Evolutionary conservation across 2,888 invertebrate species (phyloP).

Genomic region (Drosophila mimica): DNA sequence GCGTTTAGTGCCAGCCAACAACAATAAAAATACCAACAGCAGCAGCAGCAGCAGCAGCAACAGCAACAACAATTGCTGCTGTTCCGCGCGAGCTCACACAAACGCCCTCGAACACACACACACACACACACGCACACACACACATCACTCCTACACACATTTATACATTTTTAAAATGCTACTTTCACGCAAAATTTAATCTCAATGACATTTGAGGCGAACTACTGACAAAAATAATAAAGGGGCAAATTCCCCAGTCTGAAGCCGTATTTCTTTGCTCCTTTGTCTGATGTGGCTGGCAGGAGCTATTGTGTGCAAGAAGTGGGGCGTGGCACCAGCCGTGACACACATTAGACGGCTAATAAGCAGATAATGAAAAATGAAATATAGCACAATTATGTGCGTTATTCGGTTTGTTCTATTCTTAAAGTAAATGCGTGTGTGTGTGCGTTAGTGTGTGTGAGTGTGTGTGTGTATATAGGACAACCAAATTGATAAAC

Average conservation of each 20-base stretch:
- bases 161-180: conserved; percentile 75
- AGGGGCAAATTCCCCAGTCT: conserved; percentile 12
- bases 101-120: conserved; percentile 23
- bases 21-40: conserved; percentile 61
- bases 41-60: conserved; percentile 36
- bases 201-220: conserved; percentile 78
- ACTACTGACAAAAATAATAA: conserved; percentile 58
- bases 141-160: conserved; percentile 10
- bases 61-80: conserved; percentile 51
- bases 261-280: conserved; percentile 9
- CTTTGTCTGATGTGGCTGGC: conserved; percentile 20
- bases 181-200: conserved; percentile 81
- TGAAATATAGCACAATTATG: conserved; percentile 47
- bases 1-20: conserved; percentile 70
- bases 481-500: conserved; percentile 60
- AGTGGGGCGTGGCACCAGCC: conserved; percentile 18
- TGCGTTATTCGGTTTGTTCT: conserved; percentile 12
- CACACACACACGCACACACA: conserved; percentile 7
- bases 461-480: conserved; percentile 6
- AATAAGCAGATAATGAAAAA: conserved; percentile 68
- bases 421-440: not conserved
- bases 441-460: not conserved
- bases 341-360: conserved; percentile 62
- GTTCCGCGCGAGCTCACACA: conserved; percentile 74
- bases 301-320: not conserved